These are phyloP conservation scores for Euwallacea similis DNA, from an alignment of 1,140 invertebrate species.

Conservation along the genomic window DNA sequence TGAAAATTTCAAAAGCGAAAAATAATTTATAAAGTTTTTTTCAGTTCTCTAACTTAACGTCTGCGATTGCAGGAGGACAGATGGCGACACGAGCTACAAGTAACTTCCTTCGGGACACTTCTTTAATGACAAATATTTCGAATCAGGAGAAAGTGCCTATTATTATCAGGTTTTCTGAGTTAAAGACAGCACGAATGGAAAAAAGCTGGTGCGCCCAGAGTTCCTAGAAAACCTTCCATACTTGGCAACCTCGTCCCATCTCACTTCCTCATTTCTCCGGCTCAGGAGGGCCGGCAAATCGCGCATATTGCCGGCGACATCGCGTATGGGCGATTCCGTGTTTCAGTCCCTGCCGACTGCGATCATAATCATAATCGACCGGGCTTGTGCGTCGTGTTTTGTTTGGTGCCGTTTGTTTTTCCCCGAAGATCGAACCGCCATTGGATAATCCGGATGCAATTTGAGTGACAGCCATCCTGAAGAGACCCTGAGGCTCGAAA, in stretches of 20 bases:
- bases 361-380: slow-evolving; percentile 11
- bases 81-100: too few relatives aligned
- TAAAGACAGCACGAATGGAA: too few relatives aligned
- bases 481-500: not conserved
- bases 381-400: slow-evolving; percentile 13
- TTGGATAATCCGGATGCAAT: too few relatives aligned
- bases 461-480: not conserved
- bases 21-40: too few relatives aligned
- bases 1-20: too few relatives aligned
- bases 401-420: slow-evolving; percentile 5
- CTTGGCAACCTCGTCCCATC: slow-evolving; percentile 12
- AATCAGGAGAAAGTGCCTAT: too few relatives aligned
- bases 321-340: slow-evolving; percentile 19
- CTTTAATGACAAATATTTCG: too few relatives aligned
- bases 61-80: too few relatives aligned
- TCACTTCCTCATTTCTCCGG: slow-evolving; percentile 16
- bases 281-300: slow-evolving; percentile 26
- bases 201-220: too few relatives aligned
- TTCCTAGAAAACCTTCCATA: slow-evolving; percentile 2
- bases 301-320: slow-evolving; percentile 25
- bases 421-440: not conserved
- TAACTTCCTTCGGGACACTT: too few relatives aligned
- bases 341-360: slow-evolving; percentile 17
- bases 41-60: too few relatives aligned
- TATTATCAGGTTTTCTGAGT: too few relatives aligned